A percentile compares a stretch with the other conserved stretches of the same genome.
These are phyloP conservation scores for Epinephelus malabaricus DNA, from an alignment of 2,797 vertebrate species.

Conservation along the genomic window DNA sequence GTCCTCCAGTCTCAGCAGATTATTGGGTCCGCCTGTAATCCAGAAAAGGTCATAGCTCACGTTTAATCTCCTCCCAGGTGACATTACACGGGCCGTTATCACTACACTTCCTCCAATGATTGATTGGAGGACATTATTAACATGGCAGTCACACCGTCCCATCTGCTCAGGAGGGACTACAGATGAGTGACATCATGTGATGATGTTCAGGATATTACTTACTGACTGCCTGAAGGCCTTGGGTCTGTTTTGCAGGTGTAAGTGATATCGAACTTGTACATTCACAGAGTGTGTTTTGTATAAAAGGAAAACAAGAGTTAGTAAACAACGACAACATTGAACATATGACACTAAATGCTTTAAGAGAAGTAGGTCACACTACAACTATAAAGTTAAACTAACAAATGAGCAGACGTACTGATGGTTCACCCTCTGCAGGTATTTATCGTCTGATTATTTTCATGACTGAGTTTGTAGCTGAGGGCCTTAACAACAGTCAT, in stretches of 20 bases:
- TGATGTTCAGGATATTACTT: constrained; percentile 44
- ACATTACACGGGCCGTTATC: constrained; percentile 36
- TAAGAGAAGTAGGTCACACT: neutral
- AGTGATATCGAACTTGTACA: neutral
- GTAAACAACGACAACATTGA: neutral
- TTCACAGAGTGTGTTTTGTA: neutral
- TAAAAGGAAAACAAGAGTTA: neutral
- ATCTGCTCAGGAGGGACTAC: constrained; percentile 49
- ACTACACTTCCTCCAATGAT: constrained; percentile 48
- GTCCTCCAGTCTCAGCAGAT: constrained; percentile 54
- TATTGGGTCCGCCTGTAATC: constrained; percentile 47
- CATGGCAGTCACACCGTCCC: constrained; percentile 54
- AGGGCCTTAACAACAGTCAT: no score
- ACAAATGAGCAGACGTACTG: no score
- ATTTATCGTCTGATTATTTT: neutral
- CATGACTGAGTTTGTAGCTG: no score
- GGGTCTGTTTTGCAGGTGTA: neutral
- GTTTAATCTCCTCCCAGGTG: constrained; percentile 64
- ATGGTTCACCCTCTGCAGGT: neutral
- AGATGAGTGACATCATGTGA: constrained; percentile 41
- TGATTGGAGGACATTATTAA: constrained; percentile 64
- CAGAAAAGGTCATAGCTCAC: constrained; percentile 67
- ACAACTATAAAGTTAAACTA: neutral
- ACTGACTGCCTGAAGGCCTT: constrained; percentile 20
- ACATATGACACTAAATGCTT: neutral